Evolutionary conservation across 2,113 vertebrate genomes (phyloP), one percentile per base, ranked within the genome.

Genomic region (Desmodus rotundus): DNA sequence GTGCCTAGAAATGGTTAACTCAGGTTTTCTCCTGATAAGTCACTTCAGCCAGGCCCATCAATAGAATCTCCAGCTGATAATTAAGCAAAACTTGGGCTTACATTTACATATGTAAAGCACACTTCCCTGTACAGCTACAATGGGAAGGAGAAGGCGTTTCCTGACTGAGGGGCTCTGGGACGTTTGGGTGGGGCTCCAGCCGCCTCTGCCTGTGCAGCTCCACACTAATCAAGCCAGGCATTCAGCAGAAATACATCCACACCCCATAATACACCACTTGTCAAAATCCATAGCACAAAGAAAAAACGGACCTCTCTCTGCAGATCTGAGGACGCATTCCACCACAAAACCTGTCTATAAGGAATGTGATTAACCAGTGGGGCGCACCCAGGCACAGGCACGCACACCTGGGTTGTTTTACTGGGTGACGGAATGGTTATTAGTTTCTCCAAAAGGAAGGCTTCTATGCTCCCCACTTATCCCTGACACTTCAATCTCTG

Each of bases 1-100:
- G 20, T 10, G 68, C 56, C 85, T 93, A 63, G 73, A 95, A 97
- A 95, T 58, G 91, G 96, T 97, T 98, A 98, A 98, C 91, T 97
- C 96, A 95, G 97, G 98, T 95, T 96, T 73, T 93, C 61, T 94
- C 94, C 93, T 97, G 96, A 96, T 98, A 98, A 98, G 98, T 96
- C 98, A 98, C 89, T 96, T 98, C 98, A 99, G 98, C 98, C 98
- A n/a, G n/a, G 98, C 94, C 98, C 98, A 98, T 98, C 98, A 98
- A 98, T 96, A 98, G 97, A 98, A 93, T 96, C 98, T 98, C 98
- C 98, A 99, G 98, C 98, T 98, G 98, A 98, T 98, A 98, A 99
- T 99, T 98, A 98, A 99, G 98, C 98, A 98, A 98, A 98, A 98
- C 97, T 98, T 98, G 81, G 96, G 97, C 91, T 73, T 70, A 12